Evolutionary conservation across 2,888 invertebrate genomes (phyloP).

Genomic region (Cosmia trapezina): DNA sequence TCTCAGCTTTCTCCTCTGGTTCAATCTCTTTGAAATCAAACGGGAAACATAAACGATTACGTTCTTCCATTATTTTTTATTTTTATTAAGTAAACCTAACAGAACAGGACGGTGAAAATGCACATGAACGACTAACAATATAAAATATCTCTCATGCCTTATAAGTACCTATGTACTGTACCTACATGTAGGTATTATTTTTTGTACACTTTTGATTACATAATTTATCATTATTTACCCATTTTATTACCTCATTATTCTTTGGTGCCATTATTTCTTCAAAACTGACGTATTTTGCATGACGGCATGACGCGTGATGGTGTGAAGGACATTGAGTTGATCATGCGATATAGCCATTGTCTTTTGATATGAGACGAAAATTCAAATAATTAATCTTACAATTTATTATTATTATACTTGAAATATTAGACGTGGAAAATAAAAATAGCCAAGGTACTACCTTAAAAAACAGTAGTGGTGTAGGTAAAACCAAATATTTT

Average conservation of each 20-base stretch:
- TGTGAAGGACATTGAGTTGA: neutral
- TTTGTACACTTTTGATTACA: neutral
- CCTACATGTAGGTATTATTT: neutral
- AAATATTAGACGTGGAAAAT: neutral
- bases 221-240: neutral
- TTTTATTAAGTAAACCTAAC: neutral
- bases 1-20: constrained; percentile 31
- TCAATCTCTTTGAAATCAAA: constrained; percentile 39
- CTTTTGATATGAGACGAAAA: neutral
- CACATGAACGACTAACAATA: neutral
- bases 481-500: neutral
- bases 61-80: constrained; percentile 25
- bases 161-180: neutral
- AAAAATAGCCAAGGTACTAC: neutral
- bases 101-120: neutral
- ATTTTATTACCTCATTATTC: neutral
- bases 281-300: neutral
- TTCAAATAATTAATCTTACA: neutral
- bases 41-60: constrained; percentile 25
- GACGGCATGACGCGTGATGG: neutral
- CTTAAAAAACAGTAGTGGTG: neutral
- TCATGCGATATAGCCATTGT: neutral
- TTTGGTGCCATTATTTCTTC: neutral
- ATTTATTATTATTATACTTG: too few relatives aligned
- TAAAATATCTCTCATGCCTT: neutral